Evolutionary conservation across 2,888 invertebrate genomes (phyloP).

Genomic region (Sesamia inferens): DNA sequence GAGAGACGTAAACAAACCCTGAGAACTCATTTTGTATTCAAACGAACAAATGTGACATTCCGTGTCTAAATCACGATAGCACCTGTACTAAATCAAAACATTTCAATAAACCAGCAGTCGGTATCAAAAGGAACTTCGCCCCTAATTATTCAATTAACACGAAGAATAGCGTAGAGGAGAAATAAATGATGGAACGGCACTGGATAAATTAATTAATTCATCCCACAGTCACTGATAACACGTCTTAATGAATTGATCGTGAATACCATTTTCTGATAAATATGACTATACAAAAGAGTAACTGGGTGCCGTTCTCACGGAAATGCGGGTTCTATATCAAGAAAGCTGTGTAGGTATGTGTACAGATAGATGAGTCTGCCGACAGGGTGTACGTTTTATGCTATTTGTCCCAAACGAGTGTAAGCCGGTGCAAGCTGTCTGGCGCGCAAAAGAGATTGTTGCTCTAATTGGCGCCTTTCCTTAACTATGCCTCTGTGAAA

Average conservation of each 20-base stretch:
- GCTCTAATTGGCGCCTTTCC: slow-evolving; percentile 63
- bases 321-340: neutral
- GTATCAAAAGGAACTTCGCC: slow-evolving; percentile 17
- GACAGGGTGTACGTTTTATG: slow-evolving; percentile 20
- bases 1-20: slow-evolving; percentile 19
- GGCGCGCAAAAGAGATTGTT: slow-evolving; percentile 56
- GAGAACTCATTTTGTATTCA: slow-evolving; percentile 33
- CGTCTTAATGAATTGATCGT: neutral
- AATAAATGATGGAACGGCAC: slow-evolving; percentile 7
- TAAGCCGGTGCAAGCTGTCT: slow-evolving; percentile 34
- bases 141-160: slow-evolving; percentile 33
- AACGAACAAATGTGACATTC: slow-evolving; percentile 29
- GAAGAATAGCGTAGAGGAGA: slow-evolving; percentile 17
- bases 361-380: slow-evolving; percentile 3
- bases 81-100: slow-evolving; percentile 30
- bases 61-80: slow-evolving; percentile 15
- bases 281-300: neutral
- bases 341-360: neutral
- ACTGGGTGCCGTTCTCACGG: too few relatives aligned
- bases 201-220: slow-evolving; percentile 20
- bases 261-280: too few relatives aligned
- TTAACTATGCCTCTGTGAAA: slow-evolving; percentile 51
- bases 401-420: slow-evolving; percentile 33
- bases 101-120: slow-evolving; percentile 15
- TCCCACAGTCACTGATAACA: neutral